Conservation (phyloP, 2,888 invertebrate species). For the Tinea pellionella region DNA sequence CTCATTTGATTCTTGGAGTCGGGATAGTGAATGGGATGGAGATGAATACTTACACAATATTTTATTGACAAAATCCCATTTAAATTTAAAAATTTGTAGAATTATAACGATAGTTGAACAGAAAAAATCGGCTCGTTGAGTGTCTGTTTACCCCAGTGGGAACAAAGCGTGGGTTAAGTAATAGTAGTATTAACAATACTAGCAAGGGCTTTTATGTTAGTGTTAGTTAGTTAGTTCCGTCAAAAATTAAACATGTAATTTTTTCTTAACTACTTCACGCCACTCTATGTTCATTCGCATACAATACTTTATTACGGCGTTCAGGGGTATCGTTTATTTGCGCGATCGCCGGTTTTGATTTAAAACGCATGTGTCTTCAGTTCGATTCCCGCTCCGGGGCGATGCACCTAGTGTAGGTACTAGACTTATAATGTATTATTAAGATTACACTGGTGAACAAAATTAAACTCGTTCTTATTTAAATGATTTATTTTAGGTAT, state of each 20-base stretch:
- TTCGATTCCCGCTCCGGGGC: slow-evolving; percentile 39
- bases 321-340: slow-evolving; percentile 45
- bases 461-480: too few relatives aligned
- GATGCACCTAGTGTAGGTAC: neutral
- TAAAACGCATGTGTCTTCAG: slow-evolving; percentile 55
- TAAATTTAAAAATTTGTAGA: too few relatives aligned
- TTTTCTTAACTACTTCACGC: slow-evolving; percentile 31
- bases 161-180: too few relatives aligned
- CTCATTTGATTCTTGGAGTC: slow-evolving; percentile 48
- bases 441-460: neutral
- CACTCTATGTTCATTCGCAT: slow-evolving; percentile 30
- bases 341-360: slow-evolving; percentile 54
- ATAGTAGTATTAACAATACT: too few relatives aligned
- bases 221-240: too few relatives aligned
- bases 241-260: neutral
- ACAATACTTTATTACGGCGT: slow-evolving; percentile 54
- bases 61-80: too few relatives aligned
- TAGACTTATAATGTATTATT: neutral
- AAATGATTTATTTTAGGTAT: too few relatives aligned
- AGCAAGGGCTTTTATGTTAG: too few relatives aligned
- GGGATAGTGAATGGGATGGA: slow-evolving; percentile 26
- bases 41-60: slow-evolving; percentile 17
- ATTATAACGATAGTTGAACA: too few relatives aligned
- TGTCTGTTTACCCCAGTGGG: too few relatives aligned
- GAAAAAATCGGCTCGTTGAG: too few relatives aligned